phyloP scores from a whole-genome alignment of 2,113 vertebrate species.

The Cebus imitator region DNA sequence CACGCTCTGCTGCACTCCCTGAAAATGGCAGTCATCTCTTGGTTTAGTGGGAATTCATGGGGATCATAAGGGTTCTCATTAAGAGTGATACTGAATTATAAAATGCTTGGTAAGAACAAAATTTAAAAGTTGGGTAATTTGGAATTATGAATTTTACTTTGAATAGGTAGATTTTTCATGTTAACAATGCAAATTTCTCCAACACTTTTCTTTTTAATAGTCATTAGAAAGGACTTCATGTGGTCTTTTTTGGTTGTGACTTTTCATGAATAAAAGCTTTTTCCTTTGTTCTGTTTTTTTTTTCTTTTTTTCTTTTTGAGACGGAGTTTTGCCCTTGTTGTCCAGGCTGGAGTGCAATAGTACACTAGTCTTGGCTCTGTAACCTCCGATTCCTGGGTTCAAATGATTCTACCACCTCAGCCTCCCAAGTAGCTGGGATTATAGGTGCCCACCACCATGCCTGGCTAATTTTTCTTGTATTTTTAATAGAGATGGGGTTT shows the following conservation, averaged over 20 bases:
- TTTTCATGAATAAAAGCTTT: neutral
- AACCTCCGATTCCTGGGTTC: neutral
- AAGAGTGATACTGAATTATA: neutral
- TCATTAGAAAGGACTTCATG: neutral
- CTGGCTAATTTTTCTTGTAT: no score
- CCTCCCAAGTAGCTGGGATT: no score
- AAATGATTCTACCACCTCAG: no score
- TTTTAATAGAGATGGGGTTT: no score
- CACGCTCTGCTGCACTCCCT: neutral
- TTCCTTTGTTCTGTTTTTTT: neutral
- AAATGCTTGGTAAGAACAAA: neutral
- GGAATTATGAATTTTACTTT: neutral
- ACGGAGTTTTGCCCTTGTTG: rapidly evolving
- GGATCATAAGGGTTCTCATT: neutral
- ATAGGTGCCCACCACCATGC: no score
- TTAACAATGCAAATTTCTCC: neutral
- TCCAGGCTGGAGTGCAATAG: neutral
- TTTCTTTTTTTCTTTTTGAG: neutral
- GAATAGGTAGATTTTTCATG: neutral
- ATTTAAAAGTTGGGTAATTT: neutral
- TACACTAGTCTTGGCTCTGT: neutral
- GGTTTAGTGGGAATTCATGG: neutral
- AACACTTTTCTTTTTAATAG: neutral
- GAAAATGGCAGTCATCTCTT: neutral
- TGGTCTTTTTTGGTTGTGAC: neutral